Evolutionary conservation across 2,113 vertebrate genomes (phyloP).

Genomic region (Cephalophus harveyi): DNA sequence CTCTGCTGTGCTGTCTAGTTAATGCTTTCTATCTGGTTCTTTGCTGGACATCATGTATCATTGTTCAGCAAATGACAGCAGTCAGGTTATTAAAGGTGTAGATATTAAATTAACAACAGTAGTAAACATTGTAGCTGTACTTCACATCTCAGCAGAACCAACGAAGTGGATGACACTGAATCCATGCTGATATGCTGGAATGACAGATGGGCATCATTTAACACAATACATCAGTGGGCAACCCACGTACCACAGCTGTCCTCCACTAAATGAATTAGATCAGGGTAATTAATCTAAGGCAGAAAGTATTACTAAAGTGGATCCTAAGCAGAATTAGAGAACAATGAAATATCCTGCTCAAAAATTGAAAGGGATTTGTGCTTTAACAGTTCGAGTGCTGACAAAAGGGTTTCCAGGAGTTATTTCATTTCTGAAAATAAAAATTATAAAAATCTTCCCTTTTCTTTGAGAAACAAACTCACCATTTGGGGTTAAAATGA

Average conservation of each 20-base stretch:
- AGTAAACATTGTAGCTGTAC: conserved; percentile 87
- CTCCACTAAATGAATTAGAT: conserved; percentile 93
- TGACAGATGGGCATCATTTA: conserved; percentile 94
- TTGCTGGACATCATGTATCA: conserved; percentile 85
- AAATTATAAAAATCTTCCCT: background rate
- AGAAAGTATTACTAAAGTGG: conserved; percentile 81
- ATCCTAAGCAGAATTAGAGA: conserved; percentile 79
- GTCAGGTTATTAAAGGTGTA: conserved; percentile 90
- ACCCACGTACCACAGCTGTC: conserved; percentile 90
- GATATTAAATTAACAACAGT: conserved; percentile 91
- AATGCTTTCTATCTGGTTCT: conserved; percentile 79
- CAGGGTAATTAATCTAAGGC: conserved; percentile 92
- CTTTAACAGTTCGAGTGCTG: background rate
- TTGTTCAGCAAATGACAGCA: conserved; percentile 85
- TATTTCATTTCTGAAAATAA: conserved; percentile 29
- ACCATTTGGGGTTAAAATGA: background rate
- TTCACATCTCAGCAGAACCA: conserved; percentile 87
- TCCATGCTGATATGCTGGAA: conserved; percentile 85
- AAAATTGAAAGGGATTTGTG: conserved; percentile 31
- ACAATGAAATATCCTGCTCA: conserved; percentile 74
- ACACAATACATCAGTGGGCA: conserved; percentile 89
- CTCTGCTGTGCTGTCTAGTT: conserved; percentile 74
- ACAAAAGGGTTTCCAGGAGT: conserved; percentile 44
- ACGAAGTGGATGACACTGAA: conserved; percentile 88
- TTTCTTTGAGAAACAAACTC: background rate